Evolutionary conservation across 1,140 invertebrate genomes (phyloP).

Genomic region (Macrocentrus cingulum): DNA sequence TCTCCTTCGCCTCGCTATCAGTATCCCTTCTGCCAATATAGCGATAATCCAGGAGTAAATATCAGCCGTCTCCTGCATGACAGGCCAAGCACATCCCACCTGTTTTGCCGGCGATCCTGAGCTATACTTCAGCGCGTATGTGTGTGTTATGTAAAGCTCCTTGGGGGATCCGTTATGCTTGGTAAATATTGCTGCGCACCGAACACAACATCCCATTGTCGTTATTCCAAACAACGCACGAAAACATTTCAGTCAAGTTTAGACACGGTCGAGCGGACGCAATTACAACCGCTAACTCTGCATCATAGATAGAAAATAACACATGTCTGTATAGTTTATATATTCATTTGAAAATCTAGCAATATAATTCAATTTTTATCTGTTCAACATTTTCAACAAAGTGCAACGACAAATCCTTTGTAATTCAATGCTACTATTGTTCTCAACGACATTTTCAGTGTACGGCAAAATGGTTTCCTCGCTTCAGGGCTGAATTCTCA

Average conservation of each 20-base stretch:
- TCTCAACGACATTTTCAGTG: too few relatives aligned
- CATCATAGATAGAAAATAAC: too few relatives aligned
- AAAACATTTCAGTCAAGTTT: too few relatives aligned
- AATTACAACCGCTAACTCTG: too few relatives aligned
- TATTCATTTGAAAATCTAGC: too few relatives aligned
- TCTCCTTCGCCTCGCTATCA: conserved; percentile 24
- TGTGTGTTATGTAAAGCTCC: conserved; percentile 3
- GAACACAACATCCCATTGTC: conserved; percentile 22
- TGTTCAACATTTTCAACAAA: too few relatives aligned
- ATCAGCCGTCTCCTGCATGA: conserved; percentile 30
- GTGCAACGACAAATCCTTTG: too few relatives aligned
- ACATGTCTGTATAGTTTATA: too few relatives aligned
- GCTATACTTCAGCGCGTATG: neutral
- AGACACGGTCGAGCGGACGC: too few relatives aligned
- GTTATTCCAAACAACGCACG: conserved; percentile 25
- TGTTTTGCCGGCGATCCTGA: conserved; percentile 29
- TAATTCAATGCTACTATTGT: too few relatives aligned
- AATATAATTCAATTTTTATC: too few relatives aligned
- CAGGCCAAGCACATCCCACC: conserved; percentile 30
- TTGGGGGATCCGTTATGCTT: conserved; percentile 13
- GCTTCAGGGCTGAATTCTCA: conserved; percentile 23
- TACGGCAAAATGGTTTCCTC: neutral
- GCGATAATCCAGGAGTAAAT: conserved; percentile 36
- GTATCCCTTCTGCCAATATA: conserved; percentile 31
- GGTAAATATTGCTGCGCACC: conserved; percentile 32